Percentiles rank a stretch among this genome's conserved stretches.
These are phyloP conservation scores for Drosophila nikananu DNA, from an alignment of 1,140 invertebrate species.

Conservation along the genomic window DNA sequence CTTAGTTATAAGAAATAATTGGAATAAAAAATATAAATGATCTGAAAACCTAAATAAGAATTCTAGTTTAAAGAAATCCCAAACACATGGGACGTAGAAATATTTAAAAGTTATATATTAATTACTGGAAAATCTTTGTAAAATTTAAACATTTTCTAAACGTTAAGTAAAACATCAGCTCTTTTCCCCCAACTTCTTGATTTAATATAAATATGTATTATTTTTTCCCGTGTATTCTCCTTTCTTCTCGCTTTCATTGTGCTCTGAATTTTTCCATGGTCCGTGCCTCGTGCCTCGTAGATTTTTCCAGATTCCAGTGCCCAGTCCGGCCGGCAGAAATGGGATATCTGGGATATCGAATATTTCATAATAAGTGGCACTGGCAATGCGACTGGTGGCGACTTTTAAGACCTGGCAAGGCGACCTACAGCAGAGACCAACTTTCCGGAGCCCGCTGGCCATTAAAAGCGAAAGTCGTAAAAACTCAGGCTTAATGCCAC, in stretches of 20 bases:
- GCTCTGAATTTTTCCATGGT: slow-evolving; percentile 34
- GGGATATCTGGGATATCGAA: slow-evolving; percentile 59
- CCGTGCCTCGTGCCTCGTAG: slow-evolving; percentile 74
- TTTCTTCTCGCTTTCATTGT: slow-evolving; percentile 52
- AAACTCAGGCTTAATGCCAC: slow-evolving; percentile 24
- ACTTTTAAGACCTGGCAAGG: slow-evolving; percentile 25
- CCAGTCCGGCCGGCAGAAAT: slow-evolving; percentile 34
- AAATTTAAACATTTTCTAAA: too few relatives aligned
- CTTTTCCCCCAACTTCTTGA: not conserved
- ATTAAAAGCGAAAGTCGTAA: slow-evolving; percentile 82
- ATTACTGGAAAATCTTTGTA: too few relatives aligned
- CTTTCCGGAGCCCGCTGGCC: slow-evolving; percentile 38
- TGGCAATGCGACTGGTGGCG: slow-evolving; percentile 14
- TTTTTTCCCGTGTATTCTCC: slow-evolving; percentile 4
- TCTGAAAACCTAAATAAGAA: too few relatives aligned
- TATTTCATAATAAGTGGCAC: slow-evolving; percentile 72
- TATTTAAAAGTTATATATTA: too few relatives aligned
- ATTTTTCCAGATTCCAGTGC: slow-evolving; percentile 59
- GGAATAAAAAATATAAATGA: too few relatives aligned
- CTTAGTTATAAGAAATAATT: too few relatives aligned
- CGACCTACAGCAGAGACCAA: slow-evolving; percentile 76
- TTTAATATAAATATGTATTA: too few relatives aligned
- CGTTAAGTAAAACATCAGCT: too few relatives aligned
- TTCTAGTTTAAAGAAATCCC: too few relatives aligned
- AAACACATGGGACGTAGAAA: too few relatives aligned